Evolutionary conservation across 2,888 invertebrate species (phyloP), one percentile per base, ranked within the genome.

Genomic region (Branchellion lobata): DNA sequence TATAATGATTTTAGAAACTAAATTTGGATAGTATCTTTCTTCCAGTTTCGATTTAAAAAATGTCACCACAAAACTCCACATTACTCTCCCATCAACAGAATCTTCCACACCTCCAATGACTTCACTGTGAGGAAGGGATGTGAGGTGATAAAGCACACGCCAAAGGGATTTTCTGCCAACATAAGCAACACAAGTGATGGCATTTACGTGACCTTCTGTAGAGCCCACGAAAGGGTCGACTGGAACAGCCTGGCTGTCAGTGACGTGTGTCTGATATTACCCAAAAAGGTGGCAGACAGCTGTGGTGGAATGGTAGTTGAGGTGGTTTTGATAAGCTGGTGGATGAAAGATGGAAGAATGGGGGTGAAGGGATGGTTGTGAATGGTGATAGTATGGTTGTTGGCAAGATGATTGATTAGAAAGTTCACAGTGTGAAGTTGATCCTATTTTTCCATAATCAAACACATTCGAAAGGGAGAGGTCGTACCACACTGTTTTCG

Each of bases 381-480:
- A n/a, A n/a, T n/a, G 40, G 40, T 74, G 31, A 24, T 47, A 34
- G 31, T 47, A 31, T 27, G 40, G 0, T 68, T 24, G 11, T 51
- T 51, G 18, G 51, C 21, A 18, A 18, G 11, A 51, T 51, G 14
- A 51, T 51, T 51, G 14, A 18, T 51, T 51, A 18, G 51, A 51
- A 51, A 18, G 51, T 18, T 51, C 21, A 18, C 14, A 11, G 14
- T 21, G 51, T 51, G 14, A 18, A 51, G 14, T 18, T 11, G 14
- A 18, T 21, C 14, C 51, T 18, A 21, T 18, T 51, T 51, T 51
- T 51, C 21, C 14, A 51, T 18, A 51, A 51, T 51, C 21, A 18
- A 51, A 21, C 21, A n/a, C n/a, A n/a, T n/a, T n/a, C n/a, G 31
- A n/a, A 29, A 81, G 81, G 75, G 79, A 31, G 81, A 81, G 24